These are phyloP conservation scores for Pterocles orientalis DNA, from an alignment of 2,113 vertebrate genomes.

Conservation along the genomic window DNA sequence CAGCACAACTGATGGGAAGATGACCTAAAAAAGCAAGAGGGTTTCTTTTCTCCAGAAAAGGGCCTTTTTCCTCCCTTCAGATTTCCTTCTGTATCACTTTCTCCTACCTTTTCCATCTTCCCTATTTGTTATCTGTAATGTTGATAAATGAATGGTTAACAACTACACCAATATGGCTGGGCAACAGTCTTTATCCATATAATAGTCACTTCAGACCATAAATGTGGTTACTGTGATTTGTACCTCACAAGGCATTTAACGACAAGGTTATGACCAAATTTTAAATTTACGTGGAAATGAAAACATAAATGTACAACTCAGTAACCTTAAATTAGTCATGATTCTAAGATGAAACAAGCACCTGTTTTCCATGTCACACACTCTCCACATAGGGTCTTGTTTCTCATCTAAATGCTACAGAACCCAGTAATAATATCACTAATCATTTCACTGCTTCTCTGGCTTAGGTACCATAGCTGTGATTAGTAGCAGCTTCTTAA, in stretches of 20 bases:
- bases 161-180: background rate
- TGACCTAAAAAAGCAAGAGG: background rate
- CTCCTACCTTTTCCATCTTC: background rate
- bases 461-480: background rate
- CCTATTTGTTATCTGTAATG: background rate
- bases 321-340: background rate
- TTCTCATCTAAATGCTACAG: background rate
- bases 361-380: background rate
- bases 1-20: background rate
- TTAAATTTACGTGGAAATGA: background rate
- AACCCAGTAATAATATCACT: background rate
- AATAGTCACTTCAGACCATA: background rate
- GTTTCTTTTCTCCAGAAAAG: background rate
- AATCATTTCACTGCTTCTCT: background rate
- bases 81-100: background rate
- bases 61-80: background rate
- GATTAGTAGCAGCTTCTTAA: background rate
- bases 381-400: fast-evolving
- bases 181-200: background rate
- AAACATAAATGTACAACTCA: background rate
- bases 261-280: background rate
- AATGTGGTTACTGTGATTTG: background rate
- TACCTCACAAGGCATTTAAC: background rate
- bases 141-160: background rate
- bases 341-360: background rate